Evolutionary conservation across 2,113 vertebrate genomes (phyloP), one percentile per base, ranked within the genome.

Genomic region (Engystomops pustulosus): DNA sequence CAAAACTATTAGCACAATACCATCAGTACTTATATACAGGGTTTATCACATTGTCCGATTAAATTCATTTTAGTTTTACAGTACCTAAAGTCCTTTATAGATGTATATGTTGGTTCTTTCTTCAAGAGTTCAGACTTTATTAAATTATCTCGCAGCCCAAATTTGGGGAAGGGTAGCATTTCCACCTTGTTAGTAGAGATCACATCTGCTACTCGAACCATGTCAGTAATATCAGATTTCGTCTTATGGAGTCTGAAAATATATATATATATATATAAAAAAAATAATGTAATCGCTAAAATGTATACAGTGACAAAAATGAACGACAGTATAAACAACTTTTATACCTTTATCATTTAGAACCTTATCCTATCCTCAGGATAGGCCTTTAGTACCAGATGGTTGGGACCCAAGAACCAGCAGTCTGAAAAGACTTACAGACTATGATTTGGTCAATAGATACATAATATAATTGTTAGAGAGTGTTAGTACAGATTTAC

Each of bases 131-230:
- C 94, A 85, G 95, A 97, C 86, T 87, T 95, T 87, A 99, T 93
- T 14, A 98, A 93, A 36, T 95, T 97, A 83, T 98, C 97, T 45
- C 97, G 93, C 14, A 98, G 90, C 3, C 93, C 95, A 83, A 96
- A 96, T 89, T 96, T 95, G 0, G 95, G 94, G 89, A 98, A 91
- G 68, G 93, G 88, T 58, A 96, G 89, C 79, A 96, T 94, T 3
- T 94, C 95, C 67, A 92, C 92, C 88, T 96, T 94, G 89, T 96
- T 94, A 1, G 95, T 91, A 3, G 91, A 86, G 10, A 93, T 94
- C 85, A 94, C 83, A 1, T 88, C 93, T 34, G 95, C 95, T 5
- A 92, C 93, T 17, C 89, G 92, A 6, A 96, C 92, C 93, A 93
- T 93, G 87, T 92, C 88, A 27, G 92, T 93, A 67, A 93, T 89